Evolutionary conservation across 2,797 vertebrate genomes (phyloP).

Genomic region (Mastacembelus armatus): DNA sequence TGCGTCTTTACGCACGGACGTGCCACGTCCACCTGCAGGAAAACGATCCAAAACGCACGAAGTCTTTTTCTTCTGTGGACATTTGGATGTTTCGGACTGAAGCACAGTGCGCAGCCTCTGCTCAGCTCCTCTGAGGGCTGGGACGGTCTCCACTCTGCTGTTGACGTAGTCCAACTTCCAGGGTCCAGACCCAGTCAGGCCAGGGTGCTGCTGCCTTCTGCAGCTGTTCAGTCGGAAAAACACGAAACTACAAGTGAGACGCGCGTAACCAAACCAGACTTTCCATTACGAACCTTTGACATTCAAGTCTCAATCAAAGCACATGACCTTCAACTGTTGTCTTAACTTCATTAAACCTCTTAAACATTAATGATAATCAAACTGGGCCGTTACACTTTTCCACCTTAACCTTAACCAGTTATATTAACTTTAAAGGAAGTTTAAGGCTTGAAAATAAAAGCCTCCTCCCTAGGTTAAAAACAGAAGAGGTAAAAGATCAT

Average conservation of each 20-base stretch:
- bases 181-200: slow-evolving; percentile 49
- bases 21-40: slow-evolving; percentile 26
- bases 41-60: neutral
- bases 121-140: slow-evolving; percentile 54
- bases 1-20: slow-evolving; percentile 61
- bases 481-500: too few relatives aligned
- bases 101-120: slow-evolving; percentile 32
- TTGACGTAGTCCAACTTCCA: slow-evolving; percentile 72
- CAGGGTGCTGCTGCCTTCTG: slow-evolving; percentile 45
- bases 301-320: too few relatives aligned
- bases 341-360: too few relatives aligned
- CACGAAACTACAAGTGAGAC: neutral
- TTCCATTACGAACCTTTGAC: neutral
- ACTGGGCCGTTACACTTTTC: too few relatives aligned
- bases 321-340: too few relatives aligned
- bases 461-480: too few relatives aligned
- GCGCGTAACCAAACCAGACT: neutral
- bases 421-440: too few relatives aligned
- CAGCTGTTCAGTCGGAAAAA: slow-evolving; percentile 30
- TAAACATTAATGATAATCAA: too few relatives aligned
- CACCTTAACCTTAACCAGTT: too few relatives aligned
- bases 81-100: slow-evolving; percentile 27
- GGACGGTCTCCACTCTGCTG: slow-evolving; percentile 56
- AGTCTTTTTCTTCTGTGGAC: neutral
- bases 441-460: too few relatives aligned